Percentiles rank a stretch among this genome's conserved stretches.
phyloP scores from a whole-genome alignment of 2,888 invertebrate genomes.

The Anaspis maculata region DNA sequence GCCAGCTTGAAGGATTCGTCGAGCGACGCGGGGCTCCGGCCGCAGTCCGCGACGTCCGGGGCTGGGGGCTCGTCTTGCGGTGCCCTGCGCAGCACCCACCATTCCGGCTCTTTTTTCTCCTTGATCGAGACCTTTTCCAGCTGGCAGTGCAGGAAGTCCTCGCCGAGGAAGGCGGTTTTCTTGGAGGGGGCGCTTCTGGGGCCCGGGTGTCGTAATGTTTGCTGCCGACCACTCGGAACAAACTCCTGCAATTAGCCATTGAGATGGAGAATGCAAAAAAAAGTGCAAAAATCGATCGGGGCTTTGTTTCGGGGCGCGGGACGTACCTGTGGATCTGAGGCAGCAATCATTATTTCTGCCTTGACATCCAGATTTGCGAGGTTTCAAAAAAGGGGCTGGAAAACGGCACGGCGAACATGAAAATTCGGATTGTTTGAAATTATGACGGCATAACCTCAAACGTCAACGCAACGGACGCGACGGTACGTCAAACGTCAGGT shows the following conservation, averaged over 20 bases:
- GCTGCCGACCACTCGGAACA: slow-evolving; percentile 79
- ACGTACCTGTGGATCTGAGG: slow-evolving; percentile 77
- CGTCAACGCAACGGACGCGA: no score
- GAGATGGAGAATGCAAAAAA: slow-evolving; percentile 16
- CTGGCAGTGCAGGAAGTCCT: slow-evolving; percentile 58
- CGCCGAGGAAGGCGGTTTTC: slow-evolving; percentile 3
- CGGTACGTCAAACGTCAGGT: no score
- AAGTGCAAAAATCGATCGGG: slow-evolving; percentile 4
- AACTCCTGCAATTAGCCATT: no score
- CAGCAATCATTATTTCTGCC: slow-evolving; percentile 78
- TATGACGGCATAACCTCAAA: background rate
- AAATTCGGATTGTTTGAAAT: slow-evolving; percentile 1
- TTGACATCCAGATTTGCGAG: slow-evolving; percentile 83
- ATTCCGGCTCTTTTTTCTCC: slow-evolving; percentile 48
- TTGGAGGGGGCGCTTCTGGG: slow-evolving; percentile 38
- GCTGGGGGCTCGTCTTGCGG: background rate
- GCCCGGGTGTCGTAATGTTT: slow-evolving; percentile 68
- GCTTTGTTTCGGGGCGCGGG: slow-evolving; percentile 12
- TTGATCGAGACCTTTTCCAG: slow-evolving; percentile 70
- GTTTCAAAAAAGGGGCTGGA: slow-evolving; percentile 4
- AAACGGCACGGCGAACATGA: background rate
- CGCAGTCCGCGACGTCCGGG: no score
- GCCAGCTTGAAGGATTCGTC: background rate
- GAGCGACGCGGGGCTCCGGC: no score
- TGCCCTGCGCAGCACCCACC: slow-evolving; percentile 50